These are phyloP conservation scores for Arrhopalites spinosus DNA, from an alignment of 2,888 invertebrate genomes.

Conservation along the genomic window DNA sequence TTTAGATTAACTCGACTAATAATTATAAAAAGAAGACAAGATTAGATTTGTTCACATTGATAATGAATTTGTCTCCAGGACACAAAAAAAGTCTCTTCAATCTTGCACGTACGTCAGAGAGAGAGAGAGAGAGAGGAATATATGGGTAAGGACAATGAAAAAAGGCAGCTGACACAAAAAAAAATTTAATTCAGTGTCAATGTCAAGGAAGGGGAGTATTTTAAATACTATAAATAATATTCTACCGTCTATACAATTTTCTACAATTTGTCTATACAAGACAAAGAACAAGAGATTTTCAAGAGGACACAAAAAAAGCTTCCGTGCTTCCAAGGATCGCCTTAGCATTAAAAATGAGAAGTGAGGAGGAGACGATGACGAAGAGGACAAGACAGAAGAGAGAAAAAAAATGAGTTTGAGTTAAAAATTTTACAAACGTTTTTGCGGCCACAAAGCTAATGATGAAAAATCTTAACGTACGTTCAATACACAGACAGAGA, in stretches of 20 bases:
- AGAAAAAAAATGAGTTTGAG: constrained; percentile 3
- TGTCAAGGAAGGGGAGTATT: background rate
- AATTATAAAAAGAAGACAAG: background rate
- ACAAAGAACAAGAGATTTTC: background rate
- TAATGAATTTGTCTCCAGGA: background rate
- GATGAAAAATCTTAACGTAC: constrained; percentile 22
- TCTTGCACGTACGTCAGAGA: background rate
- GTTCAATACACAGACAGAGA: too few relatives aligned
- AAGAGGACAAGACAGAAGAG: background rate
- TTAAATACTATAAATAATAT: too few relatives aligned
- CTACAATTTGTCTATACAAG: background rate
- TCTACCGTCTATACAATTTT: too few relatives aligned
- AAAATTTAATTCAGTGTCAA: background rate
- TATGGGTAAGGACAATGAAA: background rate
- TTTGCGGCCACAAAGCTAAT: constrained; percentile 24
- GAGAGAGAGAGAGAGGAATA: background rate
- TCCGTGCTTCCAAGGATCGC: too few relatives aligned
- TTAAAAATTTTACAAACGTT: constrained; percentile 3
- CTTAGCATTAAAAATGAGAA: background rate
- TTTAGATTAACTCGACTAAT: background rate
- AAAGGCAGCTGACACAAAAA: background rate
- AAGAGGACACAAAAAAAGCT: background rate
- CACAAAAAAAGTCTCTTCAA: background rate
- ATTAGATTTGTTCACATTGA: background rate
- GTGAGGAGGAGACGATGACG: background rate